A percentile compares a stretch with the other conserved stretches of the same genome.
These are phyloP conservation scores for Amia ocellicauda DNA, from an alignment of 2,113 vertebrate species.

Conservation along the genomic window DNA sequence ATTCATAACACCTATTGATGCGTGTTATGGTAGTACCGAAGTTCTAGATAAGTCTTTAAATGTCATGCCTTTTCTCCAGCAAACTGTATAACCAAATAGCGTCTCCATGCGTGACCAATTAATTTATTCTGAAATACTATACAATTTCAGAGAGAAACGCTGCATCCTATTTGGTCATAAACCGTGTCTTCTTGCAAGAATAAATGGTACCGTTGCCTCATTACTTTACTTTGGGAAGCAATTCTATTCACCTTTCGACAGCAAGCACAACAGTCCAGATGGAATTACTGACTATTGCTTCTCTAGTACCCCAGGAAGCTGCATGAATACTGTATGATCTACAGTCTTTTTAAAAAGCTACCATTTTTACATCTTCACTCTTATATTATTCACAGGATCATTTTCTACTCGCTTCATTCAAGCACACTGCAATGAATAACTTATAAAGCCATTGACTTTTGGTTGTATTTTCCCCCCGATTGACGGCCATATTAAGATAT, in stretches of 20 bases:
- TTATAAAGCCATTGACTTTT: too few relatives aligned
- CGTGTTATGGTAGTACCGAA: too few relatives aligned
- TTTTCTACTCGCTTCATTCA: neutral
- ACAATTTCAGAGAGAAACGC: constrained; percentile 6
- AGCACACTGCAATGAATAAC: too few relatives aligned
- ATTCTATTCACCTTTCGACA: constrained; percentile 27
- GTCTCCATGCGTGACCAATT: constrained; percentile 25
- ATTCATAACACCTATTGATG: too few relatives aligned
- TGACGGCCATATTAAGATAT: neutral
- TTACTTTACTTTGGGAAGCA: constrained; percentile 22
- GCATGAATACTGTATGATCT: neutral
- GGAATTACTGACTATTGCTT: constrained; percentile 39
- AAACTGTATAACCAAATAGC: constrained; percentile 2
- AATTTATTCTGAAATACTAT: constrained; percentile 4
- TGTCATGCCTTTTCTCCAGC: too few relatives aligned
- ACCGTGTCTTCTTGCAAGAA: neutral
- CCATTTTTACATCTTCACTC: neutral
- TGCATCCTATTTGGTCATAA: neutral
- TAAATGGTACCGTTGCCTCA: constrained; percentile 18
- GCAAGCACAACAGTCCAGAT: constrained; percentile 8
- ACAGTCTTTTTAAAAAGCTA: neutral
- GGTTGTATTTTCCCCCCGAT: neutral
- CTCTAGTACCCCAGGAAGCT: constrained; percentile 15
- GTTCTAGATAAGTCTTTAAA: too few relatives aligned
- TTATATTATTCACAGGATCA: neutral